These are phyloP conservation scores for Plagiodera versicolora DNA, from an alignment of 2,888 invertebrate species.

Conservation along the genomic window DNA sequence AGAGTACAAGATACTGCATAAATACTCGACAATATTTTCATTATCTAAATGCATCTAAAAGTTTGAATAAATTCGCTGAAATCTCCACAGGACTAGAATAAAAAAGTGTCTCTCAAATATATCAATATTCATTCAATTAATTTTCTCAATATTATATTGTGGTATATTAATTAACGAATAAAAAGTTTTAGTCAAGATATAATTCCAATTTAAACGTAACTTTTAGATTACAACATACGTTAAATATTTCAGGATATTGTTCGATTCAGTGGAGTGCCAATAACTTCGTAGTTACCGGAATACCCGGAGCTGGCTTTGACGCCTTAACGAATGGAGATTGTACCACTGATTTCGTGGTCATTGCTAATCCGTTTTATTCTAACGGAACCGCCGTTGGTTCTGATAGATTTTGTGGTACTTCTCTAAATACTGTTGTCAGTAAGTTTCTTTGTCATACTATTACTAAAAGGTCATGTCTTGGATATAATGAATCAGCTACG, in stretches of 20 bases:
- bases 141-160: too few relatives aligned
- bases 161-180: too few relatives aligned
- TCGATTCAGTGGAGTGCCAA: constrained; percentile 70
- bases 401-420: constrained; percentile 78
- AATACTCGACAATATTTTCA: too few relatives aligned
- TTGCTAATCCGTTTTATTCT: constrained; percentile 64
- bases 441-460: constrained; percentile 43
- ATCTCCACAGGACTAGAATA: too few relatives aligned
- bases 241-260: constrained; percentile 62
- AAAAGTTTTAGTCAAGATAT: too few relatives aligned
- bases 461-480: background rate
- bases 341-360: constrained; percentile 72
- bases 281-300: constrained; percentile 61
- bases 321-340: constrained; percentile 65
- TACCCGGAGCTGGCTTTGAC: constrained; percentile 60
- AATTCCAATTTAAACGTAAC: too few relatives aligned
- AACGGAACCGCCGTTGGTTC: constrained; percentile 55
- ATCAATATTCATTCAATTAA: too few relatives aligned
- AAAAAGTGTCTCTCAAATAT: too few relatives aligned
- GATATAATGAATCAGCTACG: background rate
- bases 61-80: too few relatives aligned
- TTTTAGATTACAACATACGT: too few relatives aligned
- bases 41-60: too few relatives aligned
- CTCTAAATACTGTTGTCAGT: constrained; percentile 67
- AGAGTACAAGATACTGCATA: too few relatives aligned